Conservation (phyloP, 2,888 invertebrate species). For the Aporophyla nigra region DNA sequence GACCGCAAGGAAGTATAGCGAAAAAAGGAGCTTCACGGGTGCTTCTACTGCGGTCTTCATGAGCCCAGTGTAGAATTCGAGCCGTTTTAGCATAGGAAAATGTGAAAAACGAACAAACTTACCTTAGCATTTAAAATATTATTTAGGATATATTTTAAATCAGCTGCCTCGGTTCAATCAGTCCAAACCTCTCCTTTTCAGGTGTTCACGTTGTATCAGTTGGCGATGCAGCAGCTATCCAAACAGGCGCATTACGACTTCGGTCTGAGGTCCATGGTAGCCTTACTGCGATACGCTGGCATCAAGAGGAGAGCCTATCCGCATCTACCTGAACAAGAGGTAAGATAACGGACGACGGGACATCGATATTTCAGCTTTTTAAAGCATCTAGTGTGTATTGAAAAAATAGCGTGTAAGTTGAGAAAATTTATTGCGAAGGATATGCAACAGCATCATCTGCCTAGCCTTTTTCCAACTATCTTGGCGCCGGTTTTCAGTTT, state of each 20-base stretch:
- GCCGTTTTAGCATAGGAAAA: no score
- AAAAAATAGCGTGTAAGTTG: background rate
- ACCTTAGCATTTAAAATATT: no score
- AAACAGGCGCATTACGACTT: constrained; percentile 98
- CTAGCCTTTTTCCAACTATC: no score
- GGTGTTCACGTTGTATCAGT: constrained; percentile 95
- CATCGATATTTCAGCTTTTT: background rate
- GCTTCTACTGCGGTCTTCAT: no score
- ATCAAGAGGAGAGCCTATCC: constrained; percentile 94
- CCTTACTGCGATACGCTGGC: constrained; percentile 96
- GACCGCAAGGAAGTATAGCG: no score
- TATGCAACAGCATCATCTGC: no score
- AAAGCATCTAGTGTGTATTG: background rate
- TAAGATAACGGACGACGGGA: constrained; percentile 69
- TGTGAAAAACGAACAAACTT: no score
- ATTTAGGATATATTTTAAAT: background rate
- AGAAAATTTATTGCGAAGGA: background rate
- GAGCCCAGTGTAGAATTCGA: no score
- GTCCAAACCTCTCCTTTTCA: constrained; percentile 70
- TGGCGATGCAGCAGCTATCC: constrained; percentile 96
- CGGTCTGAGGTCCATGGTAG: constrained; percentile 96
- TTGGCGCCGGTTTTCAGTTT: no score
- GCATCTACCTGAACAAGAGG: constrained; percentile 94
- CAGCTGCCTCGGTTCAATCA: background rate
- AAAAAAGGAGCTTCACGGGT: no score